A percentile compares a stretch with the other conserved stretches of the same genome.
Conservation (phyloP, 2,888 invertebrate genomes). For the Heliconius erato region DNA sequence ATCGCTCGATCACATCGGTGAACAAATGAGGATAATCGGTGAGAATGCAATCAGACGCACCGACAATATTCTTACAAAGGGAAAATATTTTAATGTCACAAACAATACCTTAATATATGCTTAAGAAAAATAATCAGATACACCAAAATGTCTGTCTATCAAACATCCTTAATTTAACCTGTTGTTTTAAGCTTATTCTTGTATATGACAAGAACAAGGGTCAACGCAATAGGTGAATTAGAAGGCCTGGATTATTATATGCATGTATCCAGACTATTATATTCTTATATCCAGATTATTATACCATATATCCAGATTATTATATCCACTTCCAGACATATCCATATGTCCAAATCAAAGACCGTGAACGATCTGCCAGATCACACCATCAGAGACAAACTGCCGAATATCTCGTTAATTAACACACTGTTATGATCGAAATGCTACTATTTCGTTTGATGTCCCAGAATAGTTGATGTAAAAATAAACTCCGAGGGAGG, state of each 20-base stretch:
- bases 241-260: constrained; percentile 48
- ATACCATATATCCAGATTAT: constrained; percentile 61
- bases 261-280: constrained; percentile 61
- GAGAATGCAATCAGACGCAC: too few species aligned
- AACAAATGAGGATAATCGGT: too few species aligned
- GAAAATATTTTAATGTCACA: too few species aligned
- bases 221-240: constrained; percentile 51
- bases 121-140: not conserved
- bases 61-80: too few species aligned
- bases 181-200: constrained; percentile 57
- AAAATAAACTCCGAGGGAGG: constrained; percentile 55
- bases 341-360: constrained; percentile 66
- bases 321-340: constrained; percentile 57
- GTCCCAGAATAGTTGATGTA: constrained; percentile 49
- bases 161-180: constrained; percentile 60
- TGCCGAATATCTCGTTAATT: constrained; percentile 66
- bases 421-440: constrained; percentile 69
- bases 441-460: constrained; percentile 64
- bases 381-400: constrained; percentile 56
- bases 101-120: too few species aligned
- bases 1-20: too few species aligned
- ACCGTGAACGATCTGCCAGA: constrained; percentile 57
- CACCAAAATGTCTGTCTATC: not conserved
- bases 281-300: constrained; percentile 61
- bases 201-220: constrained; percentile 57